Evolutionary conservation across 2,113 vertebrate genomes (phyloP).

Genomic region (Pollachius pollachius): DNA sequence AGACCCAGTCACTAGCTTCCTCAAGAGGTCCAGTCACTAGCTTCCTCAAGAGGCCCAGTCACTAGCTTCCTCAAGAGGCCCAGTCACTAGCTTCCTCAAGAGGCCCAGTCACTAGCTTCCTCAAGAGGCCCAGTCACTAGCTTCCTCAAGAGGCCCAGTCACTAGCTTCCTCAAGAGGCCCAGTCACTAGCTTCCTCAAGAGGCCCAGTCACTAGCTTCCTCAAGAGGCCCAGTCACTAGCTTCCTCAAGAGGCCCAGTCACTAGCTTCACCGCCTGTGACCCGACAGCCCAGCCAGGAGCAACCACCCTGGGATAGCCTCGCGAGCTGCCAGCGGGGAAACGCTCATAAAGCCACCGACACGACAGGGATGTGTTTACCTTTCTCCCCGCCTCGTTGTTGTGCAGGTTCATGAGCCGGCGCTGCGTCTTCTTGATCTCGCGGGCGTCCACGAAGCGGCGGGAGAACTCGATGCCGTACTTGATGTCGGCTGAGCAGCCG

Average conservation of each 20-base stretch:
- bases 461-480: constrained; percentile 98
- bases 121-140: no score
- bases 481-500: constrained; percentile 96
- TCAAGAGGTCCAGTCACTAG: constrained; percentile 28
- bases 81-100: no score
- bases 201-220: no score
- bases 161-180: no score
- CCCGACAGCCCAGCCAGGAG: constrained; percentile 72
- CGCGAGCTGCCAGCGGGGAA: constrained; percentile 72
- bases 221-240: no score
- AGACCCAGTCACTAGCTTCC: constrained; percentile 1
- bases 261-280: constrained; percentile 41
- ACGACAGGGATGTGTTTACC: constrained; percentile 67
- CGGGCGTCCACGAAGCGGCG: constrained; percentile 95
- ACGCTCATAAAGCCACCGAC: no score
- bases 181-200: no score
- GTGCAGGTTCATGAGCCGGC: constrained; percentile 98
- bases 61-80: no score
- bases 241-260: no score
- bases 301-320: constrained; percentile 81
- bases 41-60: no score
- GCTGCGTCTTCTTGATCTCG: constrained; percentile 96
- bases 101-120: constrained; percentile 64
- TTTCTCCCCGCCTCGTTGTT: constrained; percentile 98
- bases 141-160: no score